phyloP scores from a whole-genome alignment of 2,113 vertebrate genomes.

The Ciconia maguari region DNA sequence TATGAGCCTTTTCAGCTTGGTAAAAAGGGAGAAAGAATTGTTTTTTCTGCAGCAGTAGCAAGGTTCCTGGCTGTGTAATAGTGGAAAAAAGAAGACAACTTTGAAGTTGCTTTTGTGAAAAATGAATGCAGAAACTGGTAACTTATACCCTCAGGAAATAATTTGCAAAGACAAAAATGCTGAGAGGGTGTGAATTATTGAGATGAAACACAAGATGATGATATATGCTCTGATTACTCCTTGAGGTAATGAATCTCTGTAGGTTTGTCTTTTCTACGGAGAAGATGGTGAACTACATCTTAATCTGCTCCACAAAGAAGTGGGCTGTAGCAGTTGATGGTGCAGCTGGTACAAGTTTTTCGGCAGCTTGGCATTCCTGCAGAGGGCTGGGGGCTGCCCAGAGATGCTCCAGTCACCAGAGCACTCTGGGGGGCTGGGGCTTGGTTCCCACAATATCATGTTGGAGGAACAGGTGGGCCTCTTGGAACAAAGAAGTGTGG shows the following conservation, averaged over 20 bases:
- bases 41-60: background rate
- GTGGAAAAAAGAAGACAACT: background rate
- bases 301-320: background rate
- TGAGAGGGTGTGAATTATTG: background rate
- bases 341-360: fast-evolving
- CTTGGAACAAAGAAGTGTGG: fast-evolving
- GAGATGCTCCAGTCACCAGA: fast-evolving
- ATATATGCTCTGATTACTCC: background rate
- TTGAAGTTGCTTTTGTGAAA: background rate
- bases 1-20: background rate
- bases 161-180: background rate
- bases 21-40: background rate
- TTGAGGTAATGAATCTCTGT: background rate
- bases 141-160: conserved; percentile 4
- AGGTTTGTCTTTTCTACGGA: background rate
- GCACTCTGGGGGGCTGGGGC: too few species aligned
- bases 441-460: fast-evolving
- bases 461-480: background rate
- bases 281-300: background rate
- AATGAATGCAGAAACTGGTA: background rate
- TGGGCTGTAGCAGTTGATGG: fast-evolving
- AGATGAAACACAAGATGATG: background rate
- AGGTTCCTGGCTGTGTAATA: background rate
- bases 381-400: background rate
- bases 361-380: fast-evolving